Base-by-base conservation (phyloP, 1,140 invertebrate genomes). In the Lepidostoma basale region DNA sequence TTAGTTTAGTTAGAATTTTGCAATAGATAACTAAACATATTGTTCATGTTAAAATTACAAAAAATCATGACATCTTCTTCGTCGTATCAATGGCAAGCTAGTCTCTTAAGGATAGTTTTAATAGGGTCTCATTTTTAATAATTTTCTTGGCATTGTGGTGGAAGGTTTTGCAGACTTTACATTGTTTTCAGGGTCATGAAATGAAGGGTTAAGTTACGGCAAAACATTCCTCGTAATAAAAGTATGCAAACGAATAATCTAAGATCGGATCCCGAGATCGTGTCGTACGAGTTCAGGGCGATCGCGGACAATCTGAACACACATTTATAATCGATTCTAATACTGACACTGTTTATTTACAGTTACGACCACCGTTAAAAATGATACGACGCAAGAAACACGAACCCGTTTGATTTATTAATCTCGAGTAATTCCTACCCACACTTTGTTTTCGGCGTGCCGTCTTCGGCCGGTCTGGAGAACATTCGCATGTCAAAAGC, bases 331-430 rank as follows among this genome's bases (percentile, higher is more conserved):
- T 54, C 12, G 49, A 30, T 54, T 54, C 28, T 54, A 16, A 45
- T 33, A 33, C 12, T 6, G 12, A 12, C n/a, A 26, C 49, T 28
- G 23, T 14, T 6, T 54, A 18, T 54, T 54, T 54, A 54, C 49
- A 54, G 49, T 54, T 54, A 28, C 10, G 28, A 54, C 49, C 49
- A 54, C 49, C 49, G 49, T 54, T 54, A 54, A 54, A 54, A 54
- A 54, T 22, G 20, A 47, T 54, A 54, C 23, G 49, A n/a, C 49
- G 26, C n/a, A 25, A 12, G 4, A 54, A 25, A 54, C 49, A 54
- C 49, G 49, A 28, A 54, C 49, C 26, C n/a, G 49, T 54, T 54
- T 54, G 49, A 54, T 54, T 54, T 54, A 54, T 54, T 47, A 54
- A 30, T 54, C 18, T 54, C n/a, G 16, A 54, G 22, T 54, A 47